Evolutionary conservation across 2,113 vertebrate species (phyloP), one percentile per base, ranked within the genome.

Genomic region (Gavia stellata): DNA sequence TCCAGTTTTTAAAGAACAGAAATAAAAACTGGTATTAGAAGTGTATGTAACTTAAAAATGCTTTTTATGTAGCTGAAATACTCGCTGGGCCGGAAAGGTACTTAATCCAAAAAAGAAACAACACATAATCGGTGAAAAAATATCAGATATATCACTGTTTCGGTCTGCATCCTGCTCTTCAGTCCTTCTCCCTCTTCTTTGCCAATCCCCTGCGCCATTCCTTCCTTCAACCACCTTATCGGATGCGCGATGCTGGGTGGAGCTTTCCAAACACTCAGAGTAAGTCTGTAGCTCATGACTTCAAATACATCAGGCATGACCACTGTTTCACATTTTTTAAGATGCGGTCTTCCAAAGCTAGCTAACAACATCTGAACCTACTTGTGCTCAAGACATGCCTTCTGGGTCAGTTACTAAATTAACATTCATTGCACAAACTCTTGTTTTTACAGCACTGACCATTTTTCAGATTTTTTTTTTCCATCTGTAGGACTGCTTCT

Each of bases 241-340:
- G 1, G 16, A 14, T 3, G 9, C 0, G 5, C 5, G 3, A 15
- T 2, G 47, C 11, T 2, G n/a, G 61, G 16, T 12, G 47, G 62
- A 45, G 67, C 36, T 34, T 49, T 26, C 4, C 92, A 21, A 20
- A 9, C 26, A 4, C 67, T 29, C 73, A 25, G 24, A 40, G 17
- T 34, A 7, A 56, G 12, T 16, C 78, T 18, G 44, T 2, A 62
- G 42, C 55, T n/a, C 47, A 3, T 1, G 29, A 34, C 36, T 62
- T 31, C 86, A 44, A 28, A 17, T 3, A 13, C 7, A 18, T 11
- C 47, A 38, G 49, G 68, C 55, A 40, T 0, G 4, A 50, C 6
- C 15, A 4, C 25, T 11, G 25, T 29, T 24, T 47, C 29, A 38
- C 28, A 0, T 13, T 38, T 36, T 45, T 47, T 25, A 42, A 44